These are phyloP conservation scores for Madoqua kirkii DNA, from an alignment of 2,113 vertebrate genomes.

Conservation along the genomic window DNA sequence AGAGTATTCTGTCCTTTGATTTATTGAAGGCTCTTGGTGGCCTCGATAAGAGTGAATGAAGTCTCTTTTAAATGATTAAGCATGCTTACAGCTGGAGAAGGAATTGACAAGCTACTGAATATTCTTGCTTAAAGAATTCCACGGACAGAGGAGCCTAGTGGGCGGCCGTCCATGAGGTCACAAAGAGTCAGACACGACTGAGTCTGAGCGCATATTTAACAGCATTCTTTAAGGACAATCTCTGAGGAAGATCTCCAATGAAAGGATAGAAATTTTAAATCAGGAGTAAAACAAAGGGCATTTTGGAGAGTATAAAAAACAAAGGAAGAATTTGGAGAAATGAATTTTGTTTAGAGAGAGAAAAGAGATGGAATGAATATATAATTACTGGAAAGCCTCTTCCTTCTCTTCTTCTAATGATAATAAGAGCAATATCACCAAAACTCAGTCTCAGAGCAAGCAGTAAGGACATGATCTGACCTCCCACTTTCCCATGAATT, in stretches of 20 bases:
- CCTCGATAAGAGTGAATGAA: not conserved
- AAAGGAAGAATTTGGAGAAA: not conserved
- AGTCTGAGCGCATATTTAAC: not conserved
- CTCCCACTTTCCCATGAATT: not conserved
- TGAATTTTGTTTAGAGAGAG: not conserved
- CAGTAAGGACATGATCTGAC: not conserved
- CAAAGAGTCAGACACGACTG: not conserved
- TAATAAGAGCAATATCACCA: not conserved
- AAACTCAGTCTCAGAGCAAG: not conserved
- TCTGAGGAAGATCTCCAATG: not conserved
- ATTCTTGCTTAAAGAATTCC: not conserved
- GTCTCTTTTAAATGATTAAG: not conserved
- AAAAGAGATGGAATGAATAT: not conserved
- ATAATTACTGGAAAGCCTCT: not conserved
- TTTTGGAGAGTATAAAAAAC: not conserved
- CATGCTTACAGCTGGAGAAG: not conserved
- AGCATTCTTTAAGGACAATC: not conserved
- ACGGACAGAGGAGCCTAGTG: not conserved
- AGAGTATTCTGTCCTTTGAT: not conserved
- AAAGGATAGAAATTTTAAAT: not conserved
- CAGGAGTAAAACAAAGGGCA: not conserved
- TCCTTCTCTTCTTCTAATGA: not conserved
- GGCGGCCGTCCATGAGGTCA: not conserved
- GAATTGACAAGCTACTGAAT: not conserved
- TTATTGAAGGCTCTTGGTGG: not conserved